Evolutionary conservation across 2,888 invertebrate species (phyloP).

Genomic region (Drosophila hawaiiensis): DNA sequence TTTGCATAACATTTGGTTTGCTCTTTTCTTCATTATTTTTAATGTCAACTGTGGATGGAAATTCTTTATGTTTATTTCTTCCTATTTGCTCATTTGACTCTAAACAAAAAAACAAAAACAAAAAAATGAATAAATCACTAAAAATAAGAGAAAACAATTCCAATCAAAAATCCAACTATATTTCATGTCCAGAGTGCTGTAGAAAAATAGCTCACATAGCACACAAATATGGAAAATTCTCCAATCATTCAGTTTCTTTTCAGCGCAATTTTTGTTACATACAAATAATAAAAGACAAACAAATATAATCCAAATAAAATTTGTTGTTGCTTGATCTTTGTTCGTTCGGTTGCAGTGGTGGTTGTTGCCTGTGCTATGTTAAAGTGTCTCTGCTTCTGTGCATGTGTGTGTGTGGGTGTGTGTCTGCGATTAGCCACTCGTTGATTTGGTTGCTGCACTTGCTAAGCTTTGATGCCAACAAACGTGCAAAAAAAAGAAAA

Average conservation of each 20-base stretch:
- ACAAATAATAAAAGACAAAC: neutral
- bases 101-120: constrained; percentile 19
- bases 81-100: constrained; percentile 24
- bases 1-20: constrained; percentile 18
- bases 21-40: constrained; percentile 10
- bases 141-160: constrained; percentile 9
- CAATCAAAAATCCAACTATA: constrained; percentile 30
- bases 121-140: neutral
- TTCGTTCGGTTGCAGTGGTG: constrained; percentile 76
- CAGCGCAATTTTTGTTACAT: neutral
- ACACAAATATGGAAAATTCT: neutral
- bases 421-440: constrained; percentile 17
- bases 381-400: constrained; percentile 21
- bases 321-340: constrained; percentile 34
- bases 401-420: constrained; percentile 8
- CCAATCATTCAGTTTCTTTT: neutral
- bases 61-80: constrained; percentile 18
- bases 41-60: constrained; percentile 48
- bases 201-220: constrained; percentile 6
- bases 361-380: constrained; percentile 69
- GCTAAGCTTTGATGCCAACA: constrained; percentile 48
- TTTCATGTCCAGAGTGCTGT: constrained; percentile 5
- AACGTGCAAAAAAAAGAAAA: constrained; percentile 27
- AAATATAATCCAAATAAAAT: neutral
- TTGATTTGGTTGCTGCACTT: constrained; percentile 36